Evolutionary conservation across 2,113 vertebrate species (phyloP), one percentile per base, ranked within the genome.

Genomic region (Ophthalmolycus amberensis): DNA sequence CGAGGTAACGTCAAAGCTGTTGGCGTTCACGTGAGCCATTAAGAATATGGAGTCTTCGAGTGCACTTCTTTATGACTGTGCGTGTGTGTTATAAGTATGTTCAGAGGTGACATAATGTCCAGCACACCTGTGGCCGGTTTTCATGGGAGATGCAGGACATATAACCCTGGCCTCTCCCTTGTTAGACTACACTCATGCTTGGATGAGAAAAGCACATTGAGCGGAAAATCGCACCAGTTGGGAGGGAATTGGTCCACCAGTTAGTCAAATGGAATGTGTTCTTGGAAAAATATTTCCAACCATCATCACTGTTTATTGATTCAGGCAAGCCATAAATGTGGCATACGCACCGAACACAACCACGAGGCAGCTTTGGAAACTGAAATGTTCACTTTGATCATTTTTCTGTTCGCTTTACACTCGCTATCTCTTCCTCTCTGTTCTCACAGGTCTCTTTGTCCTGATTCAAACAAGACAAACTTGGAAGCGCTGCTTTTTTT

Each of bases 401-500:
- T 71, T 71, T 44, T 29, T 74, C 80, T 52, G 73, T 70, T 77
- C 2, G 16, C 71, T 50, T 63, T 85, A 34, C 75, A 64, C 76
- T 65, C 59, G 25, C 76, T 84, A 72, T 83, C 71, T 71, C 32
- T 48, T 67, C 70, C 63, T 85, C 72, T 63, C 68, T 73, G 77
- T 79, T 65, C 77, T 66, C 79, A 65, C 18, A 27, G 60, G 77
- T 84, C 73, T 83, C 48, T 63, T 67, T n/a, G 65, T 75, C 70
- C 64, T 3, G 48, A 87, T 48, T 42, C 64, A 72, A 82, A 84
- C 70, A 67, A 65, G 50, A 77, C 88, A 89, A 91, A 85, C 78
- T 93, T 93, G 91, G 90, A 91, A 72, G 59, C 4, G 46, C 63
- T 85, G 27, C 60, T 75, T 91, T 94, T 42, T 95, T 94, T 92